Evolutionary conservation across 53 echinoderm and acorn worm genomes (phyloP).

Genomic region (Crossaster papposus): DNA sequence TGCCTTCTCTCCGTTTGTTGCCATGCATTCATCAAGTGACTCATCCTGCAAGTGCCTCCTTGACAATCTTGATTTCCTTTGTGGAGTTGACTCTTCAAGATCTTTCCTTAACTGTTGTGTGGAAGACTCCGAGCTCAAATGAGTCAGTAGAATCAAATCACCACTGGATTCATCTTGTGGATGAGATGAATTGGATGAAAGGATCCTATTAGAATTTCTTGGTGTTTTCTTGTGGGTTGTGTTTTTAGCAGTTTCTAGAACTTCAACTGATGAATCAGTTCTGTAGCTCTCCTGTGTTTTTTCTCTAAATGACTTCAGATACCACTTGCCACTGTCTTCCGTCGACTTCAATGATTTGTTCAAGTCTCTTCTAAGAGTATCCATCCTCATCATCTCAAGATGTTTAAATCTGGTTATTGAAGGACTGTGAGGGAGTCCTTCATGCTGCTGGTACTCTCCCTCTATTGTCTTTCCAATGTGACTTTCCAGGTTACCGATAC

Average conservation of each 20-base stretch:
- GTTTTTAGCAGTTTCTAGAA: background rate
- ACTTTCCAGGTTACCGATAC: background rate
- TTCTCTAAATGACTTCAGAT: background rate
- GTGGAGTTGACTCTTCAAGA: background rate
- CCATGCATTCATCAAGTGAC: background rate
- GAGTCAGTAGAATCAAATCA: conserved; percentile 34
- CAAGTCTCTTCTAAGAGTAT: conserved; percentile 2
- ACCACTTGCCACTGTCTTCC: background rate
- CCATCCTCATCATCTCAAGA: conserved; percentile 42
- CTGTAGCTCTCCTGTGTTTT: background rate
- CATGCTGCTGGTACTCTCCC: conserved; percentile 1
- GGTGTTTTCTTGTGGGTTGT: background rate
- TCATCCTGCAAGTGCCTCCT: background rate
- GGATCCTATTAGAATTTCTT: background rate
- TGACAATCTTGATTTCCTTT: conserved; percentile 6
- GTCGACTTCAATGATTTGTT: background rate
- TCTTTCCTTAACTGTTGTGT: background rate
- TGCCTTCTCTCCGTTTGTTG: background rate
- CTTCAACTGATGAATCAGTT: background rate
- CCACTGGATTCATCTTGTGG: conserved; percentile 13
- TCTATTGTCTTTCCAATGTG: background rate
- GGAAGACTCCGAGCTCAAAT: background rate
- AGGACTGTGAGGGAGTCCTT: background rate
- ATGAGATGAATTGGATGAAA: conserved; percentile 18
- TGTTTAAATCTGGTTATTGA: conserved; percentile 35